A percentile compares a stretch with the other conserved stretches of the same genome.
Conservation (phyloP, 2,113 vertebrate genomes). For the Phylloscopus whistleri region DNA sequence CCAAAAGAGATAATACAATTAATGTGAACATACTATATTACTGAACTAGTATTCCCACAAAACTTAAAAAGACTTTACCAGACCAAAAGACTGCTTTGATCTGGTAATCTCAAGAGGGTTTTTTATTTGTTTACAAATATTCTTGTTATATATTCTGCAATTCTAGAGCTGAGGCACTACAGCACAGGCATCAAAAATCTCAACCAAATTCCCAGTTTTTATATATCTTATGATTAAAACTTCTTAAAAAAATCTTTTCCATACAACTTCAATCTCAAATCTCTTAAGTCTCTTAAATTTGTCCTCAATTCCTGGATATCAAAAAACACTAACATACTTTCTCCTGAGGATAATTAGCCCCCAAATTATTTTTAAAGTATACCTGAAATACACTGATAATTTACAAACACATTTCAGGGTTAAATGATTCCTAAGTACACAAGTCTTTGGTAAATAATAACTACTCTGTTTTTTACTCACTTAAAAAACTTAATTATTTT, state of each 20-base stretch:
- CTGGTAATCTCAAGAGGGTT: neutral
- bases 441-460: slow-evolving; percentile 59
- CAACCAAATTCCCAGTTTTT: neutral
- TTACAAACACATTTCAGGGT: neutral
- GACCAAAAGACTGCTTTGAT: neutral
- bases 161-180: slow-evolving; percentile 27
- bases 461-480: neutral
- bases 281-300: neutral
- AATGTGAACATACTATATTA: neutral
- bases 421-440: slow-evolving; percentile 3
- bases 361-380: neutral
- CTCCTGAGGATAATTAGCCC: slow-evolving; percentile 16
- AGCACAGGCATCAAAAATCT: slow-evolving; percentile 30
- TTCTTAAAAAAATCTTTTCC: neutral
- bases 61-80: neutral
- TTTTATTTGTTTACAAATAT: neutral
- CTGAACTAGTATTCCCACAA: neutral
- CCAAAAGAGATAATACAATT: neutral
- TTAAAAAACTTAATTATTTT: slow-evolving; percentile 23
- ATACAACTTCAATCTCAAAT: neutral
- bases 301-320: neutral
- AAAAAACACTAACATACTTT: neutral
- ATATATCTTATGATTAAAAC: neutral
- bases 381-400: slow-evolving; percentile 22
- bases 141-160: neutral